Base-by-base conservation (phyloP, 2,888 invertebrate genomes). In the Linnaemya vulpina region DNA sequence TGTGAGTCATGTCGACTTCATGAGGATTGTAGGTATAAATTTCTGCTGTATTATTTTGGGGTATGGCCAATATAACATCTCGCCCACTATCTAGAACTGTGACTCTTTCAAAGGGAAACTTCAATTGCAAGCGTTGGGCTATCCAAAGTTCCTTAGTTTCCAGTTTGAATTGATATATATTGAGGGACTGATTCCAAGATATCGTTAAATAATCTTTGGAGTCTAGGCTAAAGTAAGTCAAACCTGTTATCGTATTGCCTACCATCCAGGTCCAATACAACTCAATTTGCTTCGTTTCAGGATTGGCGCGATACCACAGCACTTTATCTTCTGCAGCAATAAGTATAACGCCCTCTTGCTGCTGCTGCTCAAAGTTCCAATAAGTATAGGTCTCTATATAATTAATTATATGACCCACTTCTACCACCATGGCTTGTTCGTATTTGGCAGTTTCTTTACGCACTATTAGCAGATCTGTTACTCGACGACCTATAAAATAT, bases 11-110 rank as follows among this genome's bases (percentile, higher is more conserved):
- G 7, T 46, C 60, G 10, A 68, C 83, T 0, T 79, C 88, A 11
- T 84, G 88, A n/a, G 89, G 88, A 85, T 91, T 89, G 25, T 90
- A 91, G 0, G 88, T 87, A 80, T 90, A 92, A 30, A 92, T 87
- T 0, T 86, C 65, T 1, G 89, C 90, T 11, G 87, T 85, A 63
- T 91, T 83, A 0, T 86, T 82, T 83, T 92, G 92, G 0, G 90
- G 89, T 15, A 92, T 86, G 4, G 90, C 91, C 0, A 93, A 83
- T 4, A 92, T 85, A 15, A 90, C 83, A 83, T 92, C 92, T 0
- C 90, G 88, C 0, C 92, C 92, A 0, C 90, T 90, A 38, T 92
- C 90, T 7, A 92, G 82, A 9, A 91, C 85, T 0, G 89, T 88
- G 0, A 92, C 83, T 46, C 90, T 89, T 0, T 84, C 75, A 35